Conservation (phyloP, 2,888 invertebrate species). For the Alloscopus bannaensis region DNA sequence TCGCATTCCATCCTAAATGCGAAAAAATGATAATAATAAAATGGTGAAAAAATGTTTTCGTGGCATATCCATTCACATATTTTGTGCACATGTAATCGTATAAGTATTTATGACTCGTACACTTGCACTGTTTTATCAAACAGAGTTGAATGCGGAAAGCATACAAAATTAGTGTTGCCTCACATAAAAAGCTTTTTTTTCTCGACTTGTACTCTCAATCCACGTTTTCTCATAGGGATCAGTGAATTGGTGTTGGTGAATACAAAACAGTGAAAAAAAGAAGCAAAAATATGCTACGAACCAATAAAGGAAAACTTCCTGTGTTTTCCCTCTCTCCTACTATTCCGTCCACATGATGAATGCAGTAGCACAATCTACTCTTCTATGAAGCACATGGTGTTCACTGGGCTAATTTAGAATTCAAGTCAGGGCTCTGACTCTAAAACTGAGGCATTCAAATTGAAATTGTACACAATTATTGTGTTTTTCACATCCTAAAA, state of each 20-base stretch:
- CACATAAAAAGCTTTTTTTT: constrained; percentile 1
- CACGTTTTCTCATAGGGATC: constrained; percentile 30
- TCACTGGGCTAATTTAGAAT: neutral
- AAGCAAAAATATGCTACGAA: neutral
- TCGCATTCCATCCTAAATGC: neutral
- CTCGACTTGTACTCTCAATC: constrained; percentile 7
- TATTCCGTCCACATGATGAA: neutral
- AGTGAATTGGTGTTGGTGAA: neutral
- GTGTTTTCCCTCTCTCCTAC: neutral
- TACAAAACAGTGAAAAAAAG: constrained; percentile 19
- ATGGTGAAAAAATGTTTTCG: neutral
- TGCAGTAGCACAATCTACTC: too few relatives aligned
- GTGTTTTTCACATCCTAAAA: neutral
- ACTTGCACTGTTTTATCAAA: neutral
- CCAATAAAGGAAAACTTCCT: neutral
- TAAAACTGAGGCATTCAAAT: constrained; percentile 14
- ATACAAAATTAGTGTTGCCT: constrained; percentile 17
- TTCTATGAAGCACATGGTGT: neutral
- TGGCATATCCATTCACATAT: neutral
- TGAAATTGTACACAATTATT: constrained; percentile 17
- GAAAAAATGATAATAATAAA: neutral
- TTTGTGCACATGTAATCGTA: neutral
- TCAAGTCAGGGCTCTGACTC: neutral
- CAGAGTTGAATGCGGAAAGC: constrained; percentile 17
- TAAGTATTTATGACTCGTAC: neutral